Base-by-base conservation (phyloP, 1,140 invertebrate species). In the Papilio helenus region DNA sequence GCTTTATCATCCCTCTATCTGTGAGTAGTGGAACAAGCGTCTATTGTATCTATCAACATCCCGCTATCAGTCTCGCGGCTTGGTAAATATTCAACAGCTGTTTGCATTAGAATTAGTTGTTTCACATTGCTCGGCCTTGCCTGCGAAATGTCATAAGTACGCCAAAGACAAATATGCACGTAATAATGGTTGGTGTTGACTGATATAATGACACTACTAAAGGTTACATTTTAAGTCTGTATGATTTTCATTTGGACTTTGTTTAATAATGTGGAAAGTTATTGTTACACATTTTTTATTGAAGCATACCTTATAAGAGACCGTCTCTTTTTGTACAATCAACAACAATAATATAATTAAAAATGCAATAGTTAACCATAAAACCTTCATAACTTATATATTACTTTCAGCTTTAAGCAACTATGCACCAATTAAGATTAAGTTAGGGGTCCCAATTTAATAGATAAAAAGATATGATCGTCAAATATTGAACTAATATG, bases 41-140 rank as follows among this genome's bases (percentile, higher is more conserved):
- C 85, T 87, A 87, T 90, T 87, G 85, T 89, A 84, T 81, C 78
- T 81, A 82, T 81, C 81, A 81, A 80, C 82, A 81, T 81, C 68
- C 82, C 78, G 84, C 87, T 88, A 87, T 84, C 84, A 81, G 65
- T 72, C 74, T 80, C 80, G 65, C 81, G 83, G 80, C 81, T 84
- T 72, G 77, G 86, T 84, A 91, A 90, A 92, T 87, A 87, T 81
- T 83, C 51, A 29, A 72, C 76, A 74, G 71, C 44, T 61, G 86
- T 90, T 92, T 90, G 77, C 79, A 82, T 84, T 84, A 72, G 87
- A 84, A 89, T 92, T 92, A 90, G 82, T 84, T 76, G 76, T 79
- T 81, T 84, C 80, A 87, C 80, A 84, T 84, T 86, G 81, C 79
- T 58, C 80, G 83, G 79, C 83, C 84, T 88, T 85, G 83, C 80